Conservation (phyloP, 2,888 invertebrate genomes). For the Megaustenia siamemsis region DNA sequence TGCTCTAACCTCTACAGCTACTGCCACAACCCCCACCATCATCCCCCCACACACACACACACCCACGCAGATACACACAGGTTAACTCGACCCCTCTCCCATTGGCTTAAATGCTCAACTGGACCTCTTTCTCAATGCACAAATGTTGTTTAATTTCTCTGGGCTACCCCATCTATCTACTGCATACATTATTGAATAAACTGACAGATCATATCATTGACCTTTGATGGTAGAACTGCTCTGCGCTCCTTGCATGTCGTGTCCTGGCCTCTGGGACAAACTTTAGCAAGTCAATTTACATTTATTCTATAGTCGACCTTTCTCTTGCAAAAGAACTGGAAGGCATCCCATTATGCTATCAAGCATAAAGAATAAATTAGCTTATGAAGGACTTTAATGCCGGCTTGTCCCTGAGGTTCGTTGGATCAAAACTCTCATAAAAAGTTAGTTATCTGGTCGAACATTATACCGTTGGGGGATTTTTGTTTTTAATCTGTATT, state of each 20-base stretch:
- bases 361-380: constrained; percentile 14
- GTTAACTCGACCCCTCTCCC: too few relatives aligned
- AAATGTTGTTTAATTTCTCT: constrained; percentile 15
- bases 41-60: too few relatives aligned
- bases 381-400: background rate
- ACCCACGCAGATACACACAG: too few relatives aligned
- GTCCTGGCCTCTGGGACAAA: constrained; percentile 26
- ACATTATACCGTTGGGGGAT: too few relatives aligned
- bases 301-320: constrained; percentile 39
- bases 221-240: constrained; percentile 35
- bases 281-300: constrained; percentile 45
- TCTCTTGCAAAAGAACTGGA: background rate
- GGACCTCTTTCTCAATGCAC: background rate
- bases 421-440: too few relatives aligned
- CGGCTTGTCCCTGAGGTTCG: background rate
- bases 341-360: background rate
- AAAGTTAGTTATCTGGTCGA: too few relatives aligned
- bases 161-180: constrained; percentile 23
- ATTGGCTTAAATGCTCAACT: too few relatives aligned
- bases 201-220: constrained; percentile 33
- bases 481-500: too few relatives aligned
- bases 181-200: constrained; percentile 39
- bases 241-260: background rate
- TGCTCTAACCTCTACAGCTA: too few relatives aligned
- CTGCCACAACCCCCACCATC: too few relatives aligned